Conservation (phyloP, 2,797 vertebrate genomes). For the Potorous gilbertii region DNA sequence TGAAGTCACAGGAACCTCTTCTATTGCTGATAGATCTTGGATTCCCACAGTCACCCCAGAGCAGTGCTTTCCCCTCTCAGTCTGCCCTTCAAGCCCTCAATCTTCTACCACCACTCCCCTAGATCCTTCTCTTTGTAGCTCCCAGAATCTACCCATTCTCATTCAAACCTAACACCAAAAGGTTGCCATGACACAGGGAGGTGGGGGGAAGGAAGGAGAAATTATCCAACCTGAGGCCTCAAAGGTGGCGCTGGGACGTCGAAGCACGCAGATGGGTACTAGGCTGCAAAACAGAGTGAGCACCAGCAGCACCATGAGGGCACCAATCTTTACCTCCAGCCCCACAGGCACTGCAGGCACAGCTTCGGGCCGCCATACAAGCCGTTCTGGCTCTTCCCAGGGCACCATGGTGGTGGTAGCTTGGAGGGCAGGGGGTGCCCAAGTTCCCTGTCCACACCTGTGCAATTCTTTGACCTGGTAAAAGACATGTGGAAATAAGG, state of each 20-base stretch:
- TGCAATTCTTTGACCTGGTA: conserved; percentile 57
- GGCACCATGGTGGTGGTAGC: conserved; percentile 61
- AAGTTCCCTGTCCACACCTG: not conserved
- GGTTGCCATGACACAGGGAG: not conserved
- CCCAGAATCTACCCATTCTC: not conserved
- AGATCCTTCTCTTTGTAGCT: not conserved
- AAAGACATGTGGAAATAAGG: conserved; percentile 9
- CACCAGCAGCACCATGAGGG: conserved; percentile 85
- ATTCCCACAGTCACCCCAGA: not conserved
- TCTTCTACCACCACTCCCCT: not conserved
- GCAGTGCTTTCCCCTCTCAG: not conserved
- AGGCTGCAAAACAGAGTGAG: conserved; percentile 87
- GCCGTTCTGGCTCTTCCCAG: conserved; percentile 61
- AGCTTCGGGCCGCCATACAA: conserved; percentile 79
- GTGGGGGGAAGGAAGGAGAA: not conserved
- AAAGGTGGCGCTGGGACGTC: conserved; percentile 69
- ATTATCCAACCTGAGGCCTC: conserved; percentile 81
- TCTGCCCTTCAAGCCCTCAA: not conserved
- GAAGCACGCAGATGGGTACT: conserved; percentile 84
- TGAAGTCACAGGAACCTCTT: not conserved
- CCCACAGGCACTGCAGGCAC: conserved; percentile 57
- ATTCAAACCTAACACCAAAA: not conserved
- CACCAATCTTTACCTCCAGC: conserved; percentile 86
- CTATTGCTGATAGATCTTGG: not conserved
- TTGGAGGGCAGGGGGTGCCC: conserved; percentile 1